A percentile compares a stretch with the other conserved stretches of the same genome.
Evolutionary conservation across 2,113 vertebrate genomes (phyloP).

Genomic region (Noctilio leporinus): DNA sequence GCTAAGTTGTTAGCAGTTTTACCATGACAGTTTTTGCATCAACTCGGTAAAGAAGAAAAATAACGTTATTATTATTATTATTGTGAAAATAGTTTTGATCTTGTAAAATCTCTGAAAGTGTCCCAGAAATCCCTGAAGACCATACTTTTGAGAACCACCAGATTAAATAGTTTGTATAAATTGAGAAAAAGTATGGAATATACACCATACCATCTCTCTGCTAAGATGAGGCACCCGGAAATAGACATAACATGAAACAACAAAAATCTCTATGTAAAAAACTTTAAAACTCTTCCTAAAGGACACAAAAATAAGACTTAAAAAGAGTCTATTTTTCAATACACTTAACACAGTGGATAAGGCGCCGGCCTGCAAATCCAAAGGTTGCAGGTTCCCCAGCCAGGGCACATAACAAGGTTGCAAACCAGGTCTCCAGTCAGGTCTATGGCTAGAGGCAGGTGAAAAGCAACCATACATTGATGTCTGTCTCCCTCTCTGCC

Average conservation of each 20-base stretch:
- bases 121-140: background rate
- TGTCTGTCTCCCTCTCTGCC: too few species aligned
- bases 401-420: too few species aligned
- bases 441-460: too few species aligned
- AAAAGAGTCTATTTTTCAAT: too few species aligned
- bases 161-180: background rate
- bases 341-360: too few species aligned
- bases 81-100: background rate
- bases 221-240: background rate
- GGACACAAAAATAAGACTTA: background rate
- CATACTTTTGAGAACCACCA: background rate
- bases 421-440: too few species aligned
- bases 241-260: background rate
- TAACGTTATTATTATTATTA: background rate
- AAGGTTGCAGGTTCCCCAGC: too few species aligned
- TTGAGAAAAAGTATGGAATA: background rate
- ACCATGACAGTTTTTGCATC: background rate
- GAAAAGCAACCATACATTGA: too few species aligned
- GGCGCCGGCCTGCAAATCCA: too few species aligned
- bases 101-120: background rate
- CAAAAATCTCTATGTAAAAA: background rate
- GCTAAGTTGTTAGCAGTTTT: background rate
- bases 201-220: background rate
- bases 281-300: background rate
- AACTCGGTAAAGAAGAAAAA: background rate